phyloP scores from a whole-genome alignment of 2,797 vertebrate genomes.

The Spondyliosoma cantharus region DNA sequence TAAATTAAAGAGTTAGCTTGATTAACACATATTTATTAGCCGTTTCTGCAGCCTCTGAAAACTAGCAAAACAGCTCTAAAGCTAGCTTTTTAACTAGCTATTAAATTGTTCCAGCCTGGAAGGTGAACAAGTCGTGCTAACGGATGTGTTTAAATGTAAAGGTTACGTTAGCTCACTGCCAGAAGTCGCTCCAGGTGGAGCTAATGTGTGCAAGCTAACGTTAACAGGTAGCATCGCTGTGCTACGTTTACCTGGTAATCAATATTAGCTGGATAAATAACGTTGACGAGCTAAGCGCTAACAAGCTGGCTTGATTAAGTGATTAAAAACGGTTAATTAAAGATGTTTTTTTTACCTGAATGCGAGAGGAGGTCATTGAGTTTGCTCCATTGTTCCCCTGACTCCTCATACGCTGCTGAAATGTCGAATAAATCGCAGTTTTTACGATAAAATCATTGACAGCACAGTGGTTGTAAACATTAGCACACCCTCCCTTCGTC shows the following conservation, averaged over 20 bases:
- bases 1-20: neutral
- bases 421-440: conserved; percentile 38
- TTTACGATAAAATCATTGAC: conserved; percentile 45
- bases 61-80: neutral
- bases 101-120: neutral
- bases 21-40: neutral
- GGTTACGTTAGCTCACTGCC: neutral
- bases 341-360: conserved; percentile 57
- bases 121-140: neutral
- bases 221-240: neutral
- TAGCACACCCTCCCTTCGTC: conserved; percentile 67
- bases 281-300: conserved; percentile 62
- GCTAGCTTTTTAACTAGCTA: conserved; percentile 33
- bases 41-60: neutral
- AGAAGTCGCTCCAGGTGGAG: neutral
- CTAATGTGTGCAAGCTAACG: neutral
- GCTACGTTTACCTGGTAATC: conserved; percentile 36
- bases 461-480: conserved; percentile 78
- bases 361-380: conserved; percentile 31
- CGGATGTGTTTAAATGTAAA: neutral
- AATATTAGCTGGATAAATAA: conserved; percentile 11
- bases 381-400: neutral
- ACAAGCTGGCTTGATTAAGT: conserved; percentile 25
- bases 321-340: neutral
- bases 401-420: conserved; percentile 16